Percentiles rank a stretch among this genome's conserved stretches.
Conservation (phyloP, 2,888 invertebrate species). For the Drosophila mercatorum region DNA sequence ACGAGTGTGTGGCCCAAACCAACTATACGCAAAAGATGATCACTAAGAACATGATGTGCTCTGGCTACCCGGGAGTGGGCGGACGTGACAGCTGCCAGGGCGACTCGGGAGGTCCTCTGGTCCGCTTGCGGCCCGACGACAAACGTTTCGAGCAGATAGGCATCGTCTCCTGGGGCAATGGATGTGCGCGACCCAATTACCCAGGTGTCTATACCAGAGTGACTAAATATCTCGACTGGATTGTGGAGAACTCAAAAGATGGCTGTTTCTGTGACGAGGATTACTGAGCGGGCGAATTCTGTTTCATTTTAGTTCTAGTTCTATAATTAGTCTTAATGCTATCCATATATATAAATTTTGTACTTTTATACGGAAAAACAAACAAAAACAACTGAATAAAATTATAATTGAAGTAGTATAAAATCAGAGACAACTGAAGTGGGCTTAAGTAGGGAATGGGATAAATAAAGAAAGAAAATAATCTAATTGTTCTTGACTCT, state of each 20-base stretch:
- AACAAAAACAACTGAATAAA: constrained; percentile 59
- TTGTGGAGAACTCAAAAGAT: constrained; percentile 90
- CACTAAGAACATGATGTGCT: constrained; percentile 91
- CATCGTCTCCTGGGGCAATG: constrained; percentile 96
- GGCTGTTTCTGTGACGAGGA: constrained; percentile 91
- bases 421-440: neutral
- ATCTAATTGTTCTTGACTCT: neutral
- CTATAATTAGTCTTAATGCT: constrained; percentile 49
- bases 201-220: constrained; percentile 94
- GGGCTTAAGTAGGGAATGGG: neutral
- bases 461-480: neutral
- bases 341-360: constrained; percentile 39
- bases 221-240: constrained; percentile 93
- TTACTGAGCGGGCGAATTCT: constrained; percentile 50
- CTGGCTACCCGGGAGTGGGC: constrained; percentile 82
- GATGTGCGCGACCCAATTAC: constrained; percentile 93
- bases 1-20: constrained; percentile 89
- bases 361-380: constrained; percentile 56
- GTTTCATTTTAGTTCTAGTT: constrained; percentile 51
- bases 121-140: constrained; percentile 89
- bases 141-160: constrained; percentile 93
- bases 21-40: constrained; percentile 94
- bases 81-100: constrained; percentile 83
- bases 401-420: constrained; percentile 51
- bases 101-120: constrained; percentile 88